Base-by-base conservation (phyloP, 1,140 invertebrate species). In the Sweltsa coloradensis region DNA sequence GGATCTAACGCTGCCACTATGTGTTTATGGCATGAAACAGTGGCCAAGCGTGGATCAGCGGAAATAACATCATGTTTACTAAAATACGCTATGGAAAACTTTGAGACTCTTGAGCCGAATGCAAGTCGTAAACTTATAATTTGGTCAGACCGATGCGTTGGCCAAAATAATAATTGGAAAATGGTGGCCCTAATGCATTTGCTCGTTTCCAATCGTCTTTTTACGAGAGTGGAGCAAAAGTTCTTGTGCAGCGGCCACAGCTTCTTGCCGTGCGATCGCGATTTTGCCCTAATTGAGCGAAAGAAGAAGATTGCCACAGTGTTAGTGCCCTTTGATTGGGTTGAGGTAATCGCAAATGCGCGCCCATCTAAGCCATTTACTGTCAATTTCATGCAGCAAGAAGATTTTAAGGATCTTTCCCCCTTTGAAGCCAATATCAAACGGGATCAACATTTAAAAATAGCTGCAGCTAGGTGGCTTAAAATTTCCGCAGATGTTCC, bases 81-180 rank as follows among this genome's bases (percentile, higher is more conserved):
- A 3, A 36, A 50, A 22, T 56, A 54, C 27, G 26, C 54, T 19
- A 5, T 18, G 16, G 9, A 5, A 21, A 51, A 51, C 11, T 57
- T 39, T 24, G 4, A 23, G 14, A 25, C 24, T 2, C 41, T 56
- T 26, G 9, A 31, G 18, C 19, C 25, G 11, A 26, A 36, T 26
- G 13, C 51, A 34, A 19, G 37, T 41, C 39, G 55, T 22, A 54
- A 25, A 11, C 45, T 57, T 5, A 41, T 52, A 6, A n/a, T 57
- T 9, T 57, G 55, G 53, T 52, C 42, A 13, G 55, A 57, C 45
- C 11, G 50, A 25, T 52, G 53, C 34, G 36, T 42, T 1, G 45
- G 46, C 5, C 55, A 57, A 29, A 55, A 55, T 29, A 55, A 55
- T 24, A 57, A 57, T 31, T 57, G 40, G 44, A 34, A 40, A 14